Base-by-base conservation (phyloP, 1,140 invertebrate genomes). In the Eupeodes corollae region DNA sequence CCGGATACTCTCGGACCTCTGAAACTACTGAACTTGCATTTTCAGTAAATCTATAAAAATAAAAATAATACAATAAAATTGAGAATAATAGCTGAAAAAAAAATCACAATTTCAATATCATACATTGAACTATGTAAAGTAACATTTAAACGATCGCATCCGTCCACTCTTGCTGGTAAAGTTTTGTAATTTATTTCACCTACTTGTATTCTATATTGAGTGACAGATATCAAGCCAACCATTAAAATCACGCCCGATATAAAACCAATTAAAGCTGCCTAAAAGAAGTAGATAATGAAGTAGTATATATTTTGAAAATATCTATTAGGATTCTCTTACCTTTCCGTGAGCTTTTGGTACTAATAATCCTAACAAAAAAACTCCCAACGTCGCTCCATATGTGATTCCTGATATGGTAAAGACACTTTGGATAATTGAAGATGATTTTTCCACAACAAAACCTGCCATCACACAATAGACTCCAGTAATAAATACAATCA, bases 211-310 rank as follows among this genome's bases (percentile, higher is more conserved):
- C 79, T 74, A 11, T 81, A 68, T 59, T 88, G 84, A 1, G 81
- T 78, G 5, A 84, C 84, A 21, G 86, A 70, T 3, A 85, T 85
- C 18, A 91, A 79, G 82, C 82, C 88, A n/a, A 83, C 73, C 52
- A 86, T 78, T 13, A 84, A 67, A 3, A 70, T 56, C 5, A 90
- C 63, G 49, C 83, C 79, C 18, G 73, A 58, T 0, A 86, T 31
- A 0, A 81, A 75, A 12, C 86, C 86, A 19, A 69, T 64, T 45
- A 82, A 69, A 0, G 85, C 86, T 26, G 86, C 86, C 83, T 88
- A 47, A 18, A 42, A 47, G 19, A 42, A 35, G 15, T 47, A 34
- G 6, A 13, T 14, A 47, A 41, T 12, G 21, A 9, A 47, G 10
- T 21, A 30, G 15, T 6, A 38, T 44, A 31, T 12, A 26, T 26